Evolutionary conservation across 2,113 vertebrate species (phyloP), one percentile per base, ranked within the genome.

Genomic region (Vombatus ursinus): DNA sequence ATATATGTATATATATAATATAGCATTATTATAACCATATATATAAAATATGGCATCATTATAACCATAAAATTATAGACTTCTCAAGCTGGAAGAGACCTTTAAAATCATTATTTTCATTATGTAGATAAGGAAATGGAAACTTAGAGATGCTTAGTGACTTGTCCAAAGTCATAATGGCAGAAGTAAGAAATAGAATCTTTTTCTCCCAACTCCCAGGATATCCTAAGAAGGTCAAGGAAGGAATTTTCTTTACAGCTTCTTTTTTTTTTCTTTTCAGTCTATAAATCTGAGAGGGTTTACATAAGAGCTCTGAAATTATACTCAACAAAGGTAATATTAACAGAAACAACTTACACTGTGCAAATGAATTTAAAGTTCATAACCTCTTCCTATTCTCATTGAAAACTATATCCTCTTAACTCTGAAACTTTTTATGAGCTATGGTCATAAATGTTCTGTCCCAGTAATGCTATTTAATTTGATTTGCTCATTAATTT

Each of bases 241-340:
- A n/a, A 77, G 61, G 6, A n/a, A 68, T 68, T 68, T n/a, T 77
- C 14, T n/a, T 77, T 77, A 77, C 19, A 95, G 50, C 37, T n/a
- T 68, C 37, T n/a, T n/a, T n/a, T n/a, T 77, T 53, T 61, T 37
- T n/a, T 7, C 61, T 77, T 77, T 96, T 96, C 96, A 91, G 93
- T 50, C 91, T 95, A 47, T 91, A 93, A 24, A 93, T 98, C 96
- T 96, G 98, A 97, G 92, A 92, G 95, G 53, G 93, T 98, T 97
- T 97, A 94, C 95, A 11, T 89, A 0, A 28, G 48, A 3, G 16
- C 93, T 96, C 96, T 92, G 57, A 92, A 49, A 19, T 53, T 53
- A 10, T 11, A 0, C 57, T 92, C 95, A 95, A 92, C 93, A 96
- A 97, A 90, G 1, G 44, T 0, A 25, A 28, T 94, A 28, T 97